These are phyloP conservation scores for Phymorhynchus buccinoides DNA, from an alignment of 1,140 invertebrate genomes.

Conservation along the genomic window DNA sequence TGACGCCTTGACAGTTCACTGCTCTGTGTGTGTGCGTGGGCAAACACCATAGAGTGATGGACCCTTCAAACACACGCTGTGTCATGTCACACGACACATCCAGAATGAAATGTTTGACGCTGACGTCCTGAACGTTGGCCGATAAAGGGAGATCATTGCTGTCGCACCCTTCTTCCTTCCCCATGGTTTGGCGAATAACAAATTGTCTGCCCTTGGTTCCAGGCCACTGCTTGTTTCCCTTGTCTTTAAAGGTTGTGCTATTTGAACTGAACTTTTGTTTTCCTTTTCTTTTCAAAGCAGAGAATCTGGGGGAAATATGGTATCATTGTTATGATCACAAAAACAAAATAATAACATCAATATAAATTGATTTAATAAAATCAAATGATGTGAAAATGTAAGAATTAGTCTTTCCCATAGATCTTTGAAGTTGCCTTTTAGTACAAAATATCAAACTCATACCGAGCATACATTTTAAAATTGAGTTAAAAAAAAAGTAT, in stretches of 20 bases:
- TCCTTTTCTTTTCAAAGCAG: not conserved
- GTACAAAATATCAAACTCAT: no score
- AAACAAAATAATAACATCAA: no score
- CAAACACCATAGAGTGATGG: conserved; percentile 51
- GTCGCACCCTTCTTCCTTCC: not conserved
- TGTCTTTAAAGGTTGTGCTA: no score
- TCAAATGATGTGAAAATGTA: no score
- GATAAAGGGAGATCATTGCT: conserved; percentile 68
- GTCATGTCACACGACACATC: conserved; percentile 58
- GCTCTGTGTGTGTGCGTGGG: conserved; percentile 35
- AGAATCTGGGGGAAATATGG: not conserved
- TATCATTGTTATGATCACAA: no score
- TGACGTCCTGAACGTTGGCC: conserved; percentile 66
- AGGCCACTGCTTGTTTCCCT: not conserved
- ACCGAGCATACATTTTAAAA: no score
- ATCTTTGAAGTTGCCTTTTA: no score
- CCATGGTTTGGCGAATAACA: not conserved
- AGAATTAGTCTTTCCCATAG: no score
- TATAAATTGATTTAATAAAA: no score
- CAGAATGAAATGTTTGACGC: conserved; percentile 66
- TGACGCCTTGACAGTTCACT: conserved; percentile 41
- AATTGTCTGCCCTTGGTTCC: not conserved
- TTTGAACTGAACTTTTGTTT: not conserved
- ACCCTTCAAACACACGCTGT: conserved; percentile 56
- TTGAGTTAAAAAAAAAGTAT: no score